phyloP scores from a whole-genome alignment of 2,113 vertebrate species.

The Ptilonorhynchus violaceus region DNA sequence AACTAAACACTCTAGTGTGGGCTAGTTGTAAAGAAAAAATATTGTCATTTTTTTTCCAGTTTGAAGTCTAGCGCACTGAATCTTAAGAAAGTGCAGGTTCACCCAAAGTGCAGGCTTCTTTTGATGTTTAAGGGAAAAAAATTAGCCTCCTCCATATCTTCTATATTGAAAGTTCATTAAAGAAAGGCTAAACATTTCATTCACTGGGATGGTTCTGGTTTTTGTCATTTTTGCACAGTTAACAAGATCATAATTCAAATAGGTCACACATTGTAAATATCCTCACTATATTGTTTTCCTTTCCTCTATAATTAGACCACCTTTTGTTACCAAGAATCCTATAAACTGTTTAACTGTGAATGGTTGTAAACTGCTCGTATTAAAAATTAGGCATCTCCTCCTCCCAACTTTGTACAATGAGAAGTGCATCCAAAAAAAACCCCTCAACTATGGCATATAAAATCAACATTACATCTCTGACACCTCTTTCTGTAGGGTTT shows the following conservation, averaged over 20 bases:
- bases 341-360: conserved; percentile 71
- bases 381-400: conserved; percentile 63
- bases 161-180: conserved; percentile 67
- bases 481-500: conserved; percentile 3
- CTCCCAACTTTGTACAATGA: background rate
- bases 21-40: conserved; percentile 67
- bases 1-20: conserved; percentile 63
- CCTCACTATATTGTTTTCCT: conserved; percentile 63
- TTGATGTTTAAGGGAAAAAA: conserved; percentile 66
- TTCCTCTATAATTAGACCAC: conserved; percentile 69
- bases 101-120: conserved; percentile 60
- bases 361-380: conserved; percentile 70
- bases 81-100: conserved; percentile 66
- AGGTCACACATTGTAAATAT: conserved; percentile 77
- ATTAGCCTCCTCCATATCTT: conserved; percentile 56
- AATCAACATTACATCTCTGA: conserved; percentile 34
- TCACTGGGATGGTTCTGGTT: conserved; percentile 69
- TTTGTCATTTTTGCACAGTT: conserved; percentile 75
- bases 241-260: conserved; percentile 76
- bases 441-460: background rate
- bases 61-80: conserved; percentile 42
- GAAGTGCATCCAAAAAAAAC: background rate
- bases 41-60: conserved; percentile 51
- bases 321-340: conserved; percentile 72
- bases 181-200: conserved; percentile 66